These are phyloP conservation scores for Agapornis roseicollis DNA, from an alignment of 2,113 vertebrate species.

Conservation along the genomic window DNA sequence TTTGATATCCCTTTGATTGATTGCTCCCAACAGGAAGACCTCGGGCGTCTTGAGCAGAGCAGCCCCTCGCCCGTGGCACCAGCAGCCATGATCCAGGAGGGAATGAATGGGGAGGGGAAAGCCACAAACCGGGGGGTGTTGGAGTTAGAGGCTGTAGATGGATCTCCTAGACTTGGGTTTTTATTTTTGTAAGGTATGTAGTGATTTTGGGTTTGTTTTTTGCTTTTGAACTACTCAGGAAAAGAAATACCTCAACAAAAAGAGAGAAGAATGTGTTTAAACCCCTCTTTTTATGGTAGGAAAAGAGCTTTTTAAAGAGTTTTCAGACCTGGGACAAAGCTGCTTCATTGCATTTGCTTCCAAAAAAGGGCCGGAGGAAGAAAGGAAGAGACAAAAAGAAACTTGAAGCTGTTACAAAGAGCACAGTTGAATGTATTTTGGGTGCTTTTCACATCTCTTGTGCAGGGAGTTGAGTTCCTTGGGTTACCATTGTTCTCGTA, in stretches of 20 bases:
- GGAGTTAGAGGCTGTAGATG: constrained; percentile 70
- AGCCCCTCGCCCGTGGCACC: neutral
- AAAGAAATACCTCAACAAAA: constrained; percentile 95
- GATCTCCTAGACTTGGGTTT: constrained; percentile 80
- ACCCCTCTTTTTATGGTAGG: constrained; percentile 8
- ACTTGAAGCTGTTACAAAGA: constrained; percentile 93
- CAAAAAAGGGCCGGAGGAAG: constrained; percentile 26
- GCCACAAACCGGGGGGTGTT: neutral
- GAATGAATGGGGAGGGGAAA: neutral
- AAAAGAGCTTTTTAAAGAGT: neutral
- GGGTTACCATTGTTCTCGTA: constrained; percentile 71
- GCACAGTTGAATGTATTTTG: constrained; percentile 95
- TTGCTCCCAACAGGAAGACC: neutral
- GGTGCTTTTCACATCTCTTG: constrained; percentile 74
- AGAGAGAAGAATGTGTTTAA: constrained; percentile 47
- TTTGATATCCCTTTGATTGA: neutral
- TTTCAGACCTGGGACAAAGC: constrained; percentile 1
- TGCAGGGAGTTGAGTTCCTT: neutral
- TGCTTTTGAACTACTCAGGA: constrained; percentile 94
- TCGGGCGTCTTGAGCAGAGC: neutral
- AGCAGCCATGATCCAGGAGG: neutral
- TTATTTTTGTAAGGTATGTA: constrained; percentile 84
- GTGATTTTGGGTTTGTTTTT: constrained; percentile 80
- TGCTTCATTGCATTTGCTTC: constrained; percentile 76
- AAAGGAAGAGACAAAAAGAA: constrained; percentile 57